A percentile compares a stretch with the other conserved stretches of the same genome.
phyloP scores from a whole-genome alignment of 2,113 vertebrate species.

The Planiliza haematocheilus region DNA sequence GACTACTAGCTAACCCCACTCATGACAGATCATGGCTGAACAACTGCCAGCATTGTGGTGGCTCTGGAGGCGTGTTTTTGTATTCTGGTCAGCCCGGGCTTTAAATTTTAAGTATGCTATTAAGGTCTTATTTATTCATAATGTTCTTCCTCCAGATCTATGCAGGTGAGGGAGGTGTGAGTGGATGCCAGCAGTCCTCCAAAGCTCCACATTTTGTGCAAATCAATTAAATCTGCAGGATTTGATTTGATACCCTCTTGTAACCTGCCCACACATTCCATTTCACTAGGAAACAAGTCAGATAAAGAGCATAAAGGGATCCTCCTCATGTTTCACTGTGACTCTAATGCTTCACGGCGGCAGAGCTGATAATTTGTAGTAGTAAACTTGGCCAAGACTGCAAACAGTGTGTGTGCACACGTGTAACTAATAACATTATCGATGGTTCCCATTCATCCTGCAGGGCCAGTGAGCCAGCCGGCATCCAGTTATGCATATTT shows the following conservation, averaged over 20 bases:
- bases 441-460: slow-evolving; percentile 15
- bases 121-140: not conserved
- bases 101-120: not conserved
- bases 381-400: slow-evolving; percentile 8
- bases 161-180: not conserved
- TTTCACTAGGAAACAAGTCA: not conserved
- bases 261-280: not conserved
- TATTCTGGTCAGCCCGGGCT: not conserved
- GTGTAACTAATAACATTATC: slow-evolving; percentile 13
- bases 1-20: not conserved
- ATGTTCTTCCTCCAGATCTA: not conserved
- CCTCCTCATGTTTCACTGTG: not conserved
- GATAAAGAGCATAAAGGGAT: slow-evolving; percentile 5
- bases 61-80: not conserved
- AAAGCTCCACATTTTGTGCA: not conserved
- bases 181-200: not conserved
- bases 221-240: not conserved
- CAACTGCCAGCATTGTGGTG: not conserved
- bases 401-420: slow-evolving; percentile 9
- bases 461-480: not conserved
- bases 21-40: no score
- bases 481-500: slow-evolving; percentile 5
- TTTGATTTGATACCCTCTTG: slow-evolving; percentile 5
- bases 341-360: slow-evolving; percentile 5
- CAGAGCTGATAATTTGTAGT: not conserved